Conservation (phyloP, 2,113 vertebrate species). For the Phaethornis superciliosus region DNA sequence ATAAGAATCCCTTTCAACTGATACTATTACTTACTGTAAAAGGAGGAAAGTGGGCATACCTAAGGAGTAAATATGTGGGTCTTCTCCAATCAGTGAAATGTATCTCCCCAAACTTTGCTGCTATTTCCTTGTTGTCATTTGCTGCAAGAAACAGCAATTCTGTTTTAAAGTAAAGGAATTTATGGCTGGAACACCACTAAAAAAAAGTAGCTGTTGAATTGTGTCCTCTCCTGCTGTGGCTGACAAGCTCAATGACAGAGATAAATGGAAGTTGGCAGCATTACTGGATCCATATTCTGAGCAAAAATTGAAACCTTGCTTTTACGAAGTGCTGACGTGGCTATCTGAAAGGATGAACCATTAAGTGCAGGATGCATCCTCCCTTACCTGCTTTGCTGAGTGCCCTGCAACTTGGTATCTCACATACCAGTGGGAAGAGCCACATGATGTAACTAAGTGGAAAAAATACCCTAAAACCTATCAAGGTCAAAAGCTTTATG, state of each 20-base stretch:
- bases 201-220: neutral
- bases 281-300: slow-evolving; percentile 61
- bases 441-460: neutral
- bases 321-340: slow-evolving; percentile 13
- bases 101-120: neutral
- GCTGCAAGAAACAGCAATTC: neutral
- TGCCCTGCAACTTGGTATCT: neutral
- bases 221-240: neutral
- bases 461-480: neutral
- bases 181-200: neutral
- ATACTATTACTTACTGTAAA: neutral
- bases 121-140: neutral
- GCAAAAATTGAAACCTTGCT: slow-evolving; percentile 60
- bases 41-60: neutral
- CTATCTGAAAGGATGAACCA: neutral
- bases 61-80: neutral
- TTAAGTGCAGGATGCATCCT: neutral
- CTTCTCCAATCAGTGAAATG: neutral
- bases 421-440: neutral
- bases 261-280: slow-evolving; percentile 48
- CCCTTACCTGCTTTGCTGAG: neutral
- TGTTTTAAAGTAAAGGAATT: neutral
- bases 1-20: neutral
- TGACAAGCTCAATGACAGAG: slow-evolving; percentile 27
- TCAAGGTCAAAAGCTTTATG: neutral